Base-by-base conservation (phyloP, 2,113 vertebrate genomes). In the Alethe castanea region DNA sequence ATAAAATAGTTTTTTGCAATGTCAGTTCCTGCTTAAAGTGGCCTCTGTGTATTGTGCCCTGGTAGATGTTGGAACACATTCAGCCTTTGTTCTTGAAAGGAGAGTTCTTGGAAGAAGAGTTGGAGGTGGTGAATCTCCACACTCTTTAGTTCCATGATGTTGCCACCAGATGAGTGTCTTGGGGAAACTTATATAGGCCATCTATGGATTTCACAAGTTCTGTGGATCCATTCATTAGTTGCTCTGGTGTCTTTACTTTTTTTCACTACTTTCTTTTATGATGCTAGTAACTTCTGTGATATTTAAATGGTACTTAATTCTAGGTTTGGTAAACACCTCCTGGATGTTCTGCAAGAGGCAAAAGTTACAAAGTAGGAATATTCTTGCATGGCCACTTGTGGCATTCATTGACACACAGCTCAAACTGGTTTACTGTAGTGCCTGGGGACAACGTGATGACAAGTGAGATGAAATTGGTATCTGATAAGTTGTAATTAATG, bases 341-440 rank as follows among this genome's bases (percentile, higher is more conserved):
- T 62, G 44, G 31, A 19, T 38, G 29, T 70, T 84, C 22, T 66
- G 11, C 22, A 36, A 64, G 69, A 50, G 24, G n/a, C 4, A 12
- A 11, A 66, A 79, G 31, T 66, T 50, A 42, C 0, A 1, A 73
- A 60, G 28, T 18, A 47, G 15, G 12, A 71, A 44, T 16, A 19
- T 74, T 65, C 45, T 81, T 78, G 17, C 17, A 1, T 40, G 35
- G 28, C 36, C 38, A 3, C 8, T 50, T 79, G 26, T 48, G 26
- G 12, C 61, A 38, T 85, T 77, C 12, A 14, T 1, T 87, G 42
- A 7, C 28, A 29, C 50, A 56, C 22, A 69, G 50, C 23, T 86
- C 22, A 22, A 1, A 31, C 28, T 42, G 48, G 6, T 81, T 45
- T 59, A 24, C 33, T 78, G 24, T 0, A 0, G 26, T 66, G 45